phyloP scores from a whole-genome alignment of 2,797 vertebrate species.

The Decapterus maruadsi region DNA sequence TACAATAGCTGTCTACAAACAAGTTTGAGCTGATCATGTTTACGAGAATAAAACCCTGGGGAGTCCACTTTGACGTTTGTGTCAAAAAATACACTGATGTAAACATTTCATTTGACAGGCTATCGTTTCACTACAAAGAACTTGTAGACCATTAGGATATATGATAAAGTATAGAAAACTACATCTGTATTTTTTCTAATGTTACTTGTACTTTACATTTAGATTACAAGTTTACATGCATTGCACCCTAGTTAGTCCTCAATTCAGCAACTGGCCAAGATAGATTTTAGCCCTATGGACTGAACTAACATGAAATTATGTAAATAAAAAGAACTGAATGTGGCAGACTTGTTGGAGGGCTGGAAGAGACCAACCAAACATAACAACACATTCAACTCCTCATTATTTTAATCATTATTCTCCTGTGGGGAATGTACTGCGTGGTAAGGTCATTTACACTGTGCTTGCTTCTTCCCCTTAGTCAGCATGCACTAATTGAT shows the following conservation, averaged over 20 bases:
- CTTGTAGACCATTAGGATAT: background rate
- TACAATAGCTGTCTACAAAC: constrained; percentile 1
- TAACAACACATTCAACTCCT: constrained; percentile 4
- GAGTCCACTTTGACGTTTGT: background rate
- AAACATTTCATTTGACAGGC: constrained; percentile 28
- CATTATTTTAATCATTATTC: constrained; percentile 30
- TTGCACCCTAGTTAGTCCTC: background rate
- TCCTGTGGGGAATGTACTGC: constrained; percentile 37
- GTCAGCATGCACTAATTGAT: constrained; percentile 65
- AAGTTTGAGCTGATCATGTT: constrained; percentile 17
- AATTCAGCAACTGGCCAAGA: background rate
- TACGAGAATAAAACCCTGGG: constrained; percentile 22
- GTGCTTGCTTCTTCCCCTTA: constrained; percentile 39
- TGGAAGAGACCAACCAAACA: background rate
- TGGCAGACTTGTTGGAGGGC: background rate
- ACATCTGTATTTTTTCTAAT: background rate
- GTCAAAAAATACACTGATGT: constrained; percentile 3
- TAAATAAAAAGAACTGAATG: constrained; percentile 1
- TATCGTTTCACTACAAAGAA: constrained; percentile 22
- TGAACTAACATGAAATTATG: background rate
- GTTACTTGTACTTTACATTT: background rate
- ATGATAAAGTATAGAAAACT: constrained; percentile 14
- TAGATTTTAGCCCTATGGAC: background rate
- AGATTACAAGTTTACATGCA: background rate
- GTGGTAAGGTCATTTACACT: constrained; percentile 43